phyloP scores from a whole-genome alignment of 2,797 vertebrate species.

The Girardinus metallicus region DNA sequence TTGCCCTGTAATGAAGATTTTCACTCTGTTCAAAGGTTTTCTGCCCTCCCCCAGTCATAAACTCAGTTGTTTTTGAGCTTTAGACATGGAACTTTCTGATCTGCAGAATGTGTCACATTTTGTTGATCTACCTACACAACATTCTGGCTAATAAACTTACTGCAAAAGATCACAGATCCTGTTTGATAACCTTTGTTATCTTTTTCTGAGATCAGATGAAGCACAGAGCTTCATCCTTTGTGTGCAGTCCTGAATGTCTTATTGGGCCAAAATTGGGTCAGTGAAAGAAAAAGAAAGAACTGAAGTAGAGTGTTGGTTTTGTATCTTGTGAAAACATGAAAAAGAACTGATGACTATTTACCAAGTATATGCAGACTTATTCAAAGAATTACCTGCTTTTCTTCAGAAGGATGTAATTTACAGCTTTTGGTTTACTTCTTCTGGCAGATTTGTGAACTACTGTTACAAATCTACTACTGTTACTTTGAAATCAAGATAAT shows the following conservation, averaged over 20 bases:
- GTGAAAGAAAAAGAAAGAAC: slow-evolving; percentile 27
- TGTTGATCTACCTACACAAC: slow-evolving; percentile 6
- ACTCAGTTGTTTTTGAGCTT: neutral
- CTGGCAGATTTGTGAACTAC: neutral
- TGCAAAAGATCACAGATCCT: neutral
- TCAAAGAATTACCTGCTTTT: neutral
- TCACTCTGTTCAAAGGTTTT: neutral
- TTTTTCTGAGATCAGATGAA: slow-evolving; percentile 6
- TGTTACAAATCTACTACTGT: no score
- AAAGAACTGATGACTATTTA: neutral
- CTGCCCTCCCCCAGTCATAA: neutral
- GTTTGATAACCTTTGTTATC: slow-evolving; percentile 31
- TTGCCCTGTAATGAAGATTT: neutral
- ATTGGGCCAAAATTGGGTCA: slow-evolving; percentile 53
- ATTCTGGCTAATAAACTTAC: neutral
- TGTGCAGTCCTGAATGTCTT: neutral
- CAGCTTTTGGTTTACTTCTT: neutral
- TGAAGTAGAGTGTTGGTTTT: slow-evolving; percentile 16
- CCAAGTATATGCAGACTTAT: neutral
- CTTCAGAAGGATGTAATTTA: neutral
- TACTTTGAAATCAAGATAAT: neutral
- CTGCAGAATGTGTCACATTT: neutral
- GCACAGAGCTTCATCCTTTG: neutral
- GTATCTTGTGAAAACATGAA: slow-evolving; percentile 2
- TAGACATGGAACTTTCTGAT: neutral